Evolutionary conservation across 2,113 vertebrate species (phyloP), one percentile per base, ranked within the genome.

Genomic region (Pseudopipra pipra): DNA sequence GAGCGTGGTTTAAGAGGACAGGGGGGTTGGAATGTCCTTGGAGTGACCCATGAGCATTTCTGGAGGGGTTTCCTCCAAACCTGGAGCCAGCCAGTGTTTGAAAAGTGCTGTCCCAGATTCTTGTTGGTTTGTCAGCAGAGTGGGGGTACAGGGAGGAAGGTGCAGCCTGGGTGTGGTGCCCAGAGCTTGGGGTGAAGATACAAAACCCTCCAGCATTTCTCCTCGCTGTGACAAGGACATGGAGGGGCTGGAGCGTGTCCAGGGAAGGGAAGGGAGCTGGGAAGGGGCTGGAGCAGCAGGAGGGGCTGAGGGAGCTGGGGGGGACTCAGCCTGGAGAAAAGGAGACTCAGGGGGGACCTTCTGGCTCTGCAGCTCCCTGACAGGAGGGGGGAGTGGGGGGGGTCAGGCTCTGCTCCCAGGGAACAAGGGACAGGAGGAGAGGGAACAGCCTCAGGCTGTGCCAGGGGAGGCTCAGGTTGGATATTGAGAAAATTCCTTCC

Each of bases 391-490:
- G 27, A 74, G 21, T 0, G 0, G 27, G 3, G 8, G 8, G 6
- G 13, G 1, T 17, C 0, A 0, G 54, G 28, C 15, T 82, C 28
- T 61, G 78, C 61, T 75, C 15, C 12, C 54, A 30, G 28, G 61
- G 39, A 75, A 61, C 46, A 41, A 58, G 39, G 46, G 39, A 54
- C 54, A 75, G 62, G 39, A 89, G 0, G 3, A 46, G 54, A 14
- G 24, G 11, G 0, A 75, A 75, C 0, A 0, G 13, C 33, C 24
- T 25, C 13, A 14, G 0, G 23, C 0, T 75, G 46, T 1, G 13
- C 28, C 52, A 52, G 28, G 33, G 3, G 19, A 58, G 22, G 9
- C 0, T 44, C 15, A 22, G 33, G 8, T 7, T 47, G n/a, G 46
- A 41, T 14, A 41, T 4, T 8, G 21, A 21, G 19, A 11, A 68